Evolutionary conservation across 2,888 invertebrate species (phyloP).

Genomic region (Oeneis ivallda): DNA sequence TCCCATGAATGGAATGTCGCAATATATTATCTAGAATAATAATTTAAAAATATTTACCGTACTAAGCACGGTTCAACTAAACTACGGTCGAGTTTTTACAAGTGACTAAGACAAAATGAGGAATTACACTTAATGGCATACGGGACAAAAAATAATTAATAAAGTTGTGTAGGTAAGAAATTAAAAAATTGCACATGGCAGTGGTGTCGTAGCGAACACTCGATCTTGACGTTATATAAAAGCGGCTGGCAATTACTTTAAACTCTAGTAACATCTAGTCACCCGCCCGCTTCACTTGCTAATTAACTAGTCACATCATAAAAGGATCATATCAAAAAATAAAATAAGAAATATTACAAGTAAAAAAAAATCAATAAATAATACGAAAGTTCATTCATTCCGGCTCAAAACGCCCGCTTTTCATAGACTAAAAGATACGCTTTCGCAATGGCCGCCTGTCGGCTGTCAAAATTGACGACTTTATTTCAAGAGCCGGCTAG

Average conservation of each 20-base stretch:
- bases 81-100: constrained; percentile 33
- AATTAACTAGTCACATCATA: constrained; percentile 41
- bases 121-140: constrained; percentile 64
- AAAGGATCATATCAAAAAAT: constrained; percentile 36
- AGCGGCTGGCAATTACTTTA: constrained; percentile 80
- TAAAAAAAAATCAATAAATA: constrained; percentile 37
- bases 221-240: constrained; percentile 68
- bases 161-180: constrained; percentile 59
- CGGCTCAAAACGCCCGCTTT: constrained; percentile 30
- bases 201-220: constrained; percentile 77
- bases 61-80: constrained; percentile 23
- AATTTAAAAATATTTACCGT: constrained; percentile 28
- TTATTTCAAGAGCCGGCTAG: constrained; percentile 31
- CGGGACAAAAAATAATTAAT: constrained; percentile 55
- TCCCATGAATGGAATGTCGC: constrained; percentile 77
- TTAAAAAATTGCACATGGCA: constrained; percentile 76
- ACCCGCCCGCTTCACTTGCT: constrained; percentile 60
- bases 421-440: constrained; percentile 13
- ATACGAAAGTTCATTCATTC: constrained; percentile 21
- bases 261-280: constrained; percentile 69
- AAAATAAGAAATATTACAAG: constrained; percentile 32
- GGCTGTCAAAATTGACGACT: constrained; percentile 29
- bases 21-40: constrained; percentile 26
- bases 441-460: constrained; percentile 21
- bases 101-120: constrained; percentile 65